A percentile compares a stretch with the other conserved stretches of the same genome.
Conservation (phyloP, 2,888 invertebrate species). For the Camponotus fellah region DNA sequence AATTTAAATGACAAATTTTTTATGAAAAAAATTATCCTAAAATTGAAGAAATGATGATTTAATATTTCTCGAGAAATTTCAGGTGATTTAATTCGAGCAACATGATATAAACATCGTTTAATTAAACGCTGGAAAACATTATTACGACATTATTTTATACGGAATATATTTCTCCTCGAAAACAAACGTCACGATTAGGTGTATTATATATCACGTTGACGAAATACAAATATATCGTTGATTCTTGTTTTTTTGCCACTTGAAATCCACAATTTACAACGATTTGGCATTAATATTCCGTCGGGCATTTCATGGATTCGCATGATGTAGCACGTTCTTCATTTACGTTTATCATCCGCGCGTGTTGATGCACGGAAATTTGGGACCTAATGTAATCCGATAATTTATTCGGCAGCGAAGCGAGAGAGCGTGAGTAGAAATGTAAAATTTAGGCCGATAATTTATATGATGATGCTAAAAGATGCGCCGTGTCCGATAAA, state of each 20-base stretch:
- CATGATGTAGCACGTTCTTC: constrained; percentile 36
- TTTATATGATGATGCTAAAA: constrained; percentile 21
- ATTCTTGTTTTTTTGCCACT: neutral
- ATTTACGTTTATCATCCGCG: constrained; percentile 32
- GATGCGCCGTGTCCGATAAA: neutral
- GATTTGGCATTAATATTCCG: constrained; percentile 50
- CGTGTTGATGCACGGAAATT: constrained; percentile 26
- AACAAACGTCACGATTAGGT: neutral
- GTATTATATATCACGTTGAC: neutral
- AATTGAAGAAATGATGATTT: constrained; percentile 56
- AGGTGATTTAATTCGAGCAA: constrained; percentile 1
- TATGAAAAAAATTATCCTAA: constrained; percentile 39
- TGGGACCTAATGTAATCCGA: constrained; percentile 41
- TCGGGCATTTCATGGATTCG: neutral
- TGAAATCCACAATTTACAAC: constrained; percentile 22
- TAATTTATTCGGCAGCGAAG: constrained; percentile 55
- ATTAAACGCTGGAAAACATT: constrained; percentile 58
- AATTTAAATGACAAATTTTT: constrained; percentile 39
- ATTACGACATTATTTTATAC: neutral
- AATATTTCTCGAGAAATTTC: constrained; percentile 45
- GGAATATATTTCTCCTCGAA: neutral
- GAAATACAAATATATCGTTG: constrained; percentile 41
- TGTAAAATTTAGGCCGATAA: constrained; percentile 22
- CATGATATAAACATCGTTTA: constrained; percentile 62
- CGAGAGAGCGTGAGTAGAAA: constrained; percentile 44